Base-by-base conservation (phyloP, 2,888 invertebrate genomes). In the Pandemis corylana region DNA sequence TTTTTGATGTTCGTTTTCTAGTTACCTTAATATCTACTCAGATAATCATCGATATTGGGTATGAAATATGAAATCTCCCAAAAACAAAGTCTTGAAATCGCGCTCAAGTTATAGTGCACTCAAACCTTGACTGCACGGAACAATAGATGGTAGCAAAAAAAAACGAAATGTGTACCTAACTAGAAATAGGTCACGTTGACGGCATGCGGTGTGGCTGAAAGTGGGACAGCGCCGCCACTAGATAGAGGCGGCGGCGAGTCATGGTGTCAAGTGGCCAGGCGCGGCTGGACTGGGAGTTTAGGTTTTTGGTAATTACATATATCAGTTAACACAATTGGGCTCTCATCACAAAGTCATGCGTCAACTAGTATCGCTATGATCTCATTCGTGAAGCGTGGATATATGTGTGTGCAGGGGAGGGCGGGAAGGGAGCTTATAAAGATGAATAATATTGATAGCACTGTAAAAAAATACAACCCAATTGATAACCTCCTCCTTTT, bases 121-220 rank as follows among this genome's bases (percentile, higher is more conserved):
- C 10, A 46, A 46, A 46, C 12, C 12, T 7, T 10, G 12, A 46
- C 2, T 4, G 46, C 12, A 10, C 49, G 49, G 0, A 49, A 13
- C 49, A 49, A 44, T 44, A 36, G 28, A 36, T 36, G 28, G 28
- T 36, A 49, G 12, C 49, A 13, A 49, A 13, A 49, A 49, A 53
- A 36, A 49, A 28, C 7, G 44, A 36, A 49, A 36, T 4, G 49
- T 28, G 77, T 76, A n/a, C n/a, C n/a, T n/a, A 72, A 78, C 77
- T 76, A 76, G 71, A 83, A 79, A 78, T 77, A 77, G 82, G 83
- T 81, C 84, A 81, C 56, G 56, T 7, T 68, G 76, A 68, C 78
- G 63, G 76, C 44, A 9, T 44, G 44, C 56, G 56, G 56, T 64
- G 71, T 42, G 59, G 36, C 69, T 68, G 65, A 69, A 74, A 69